Evolutionary conservation across 2,888 invertebrate genomes (phyloP).

Genomic region (Lithophane semibrunnea): DNA sequence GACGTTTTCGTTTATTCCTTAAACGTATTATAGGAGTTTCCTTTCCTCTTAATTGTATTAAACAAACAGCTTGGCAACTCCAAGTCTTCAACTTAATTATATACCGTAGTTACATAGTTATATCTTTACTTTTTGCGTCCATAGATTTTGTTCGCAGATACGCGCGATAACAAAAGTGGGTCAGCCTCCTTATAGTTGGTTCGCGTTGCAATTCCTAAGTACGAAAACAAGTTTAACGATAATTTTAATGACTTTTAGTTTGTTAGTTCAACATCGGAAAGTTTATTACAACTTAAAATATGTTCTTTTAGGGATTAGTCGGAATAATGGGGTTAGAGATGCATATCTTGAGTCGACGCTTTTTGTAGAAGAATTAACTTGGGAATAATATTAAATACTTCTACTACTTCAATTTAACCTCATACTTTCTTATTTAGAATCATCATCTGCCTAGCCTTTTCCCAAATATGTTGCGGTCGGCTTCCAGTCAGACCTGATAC

Average conservation of each 20-base stretch:
- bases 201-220: constrained; percentile 58
- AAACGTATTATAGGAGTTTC: constrained; percentile 54
- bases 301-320: constrained; percentile 60
- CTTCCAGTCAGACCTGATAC: too few species aligned
- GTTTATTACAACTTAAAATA: constrained; percentile 52
- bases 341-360: constrained; percentile 44
- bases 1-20: constrained; percentile 50
- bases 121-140: constrained; percentile 49
- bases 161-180: constrained; percentile 68
- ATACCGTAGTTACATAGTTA: constrained; percentile 36
- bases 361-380: neutral
- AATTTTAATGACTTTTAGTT: constrained; percentile 77
- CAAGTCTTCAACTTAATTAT: constrained; percentile 53
- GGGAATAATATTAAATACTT: neutral
- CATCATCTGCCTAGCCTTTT: too few species aligned
- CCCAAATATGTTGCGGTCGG: too few species aligned
- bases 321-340: constrained; percentile 49
- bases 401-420: neutral
- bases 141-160: constrained; percentile 55
- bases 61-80: constrained; percentile 54
- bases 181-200: constrained; percentile 61
- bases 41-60: constrained; percentile 51
- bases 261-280: constrained; percentile 55
- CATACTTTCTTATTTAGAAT: neutral
- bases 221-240: constrained; percentile 70